phyloP scores from a whole-genome alignment of 2,113 vertebrate species.

The Andinoacara biseriatus region DNA sequence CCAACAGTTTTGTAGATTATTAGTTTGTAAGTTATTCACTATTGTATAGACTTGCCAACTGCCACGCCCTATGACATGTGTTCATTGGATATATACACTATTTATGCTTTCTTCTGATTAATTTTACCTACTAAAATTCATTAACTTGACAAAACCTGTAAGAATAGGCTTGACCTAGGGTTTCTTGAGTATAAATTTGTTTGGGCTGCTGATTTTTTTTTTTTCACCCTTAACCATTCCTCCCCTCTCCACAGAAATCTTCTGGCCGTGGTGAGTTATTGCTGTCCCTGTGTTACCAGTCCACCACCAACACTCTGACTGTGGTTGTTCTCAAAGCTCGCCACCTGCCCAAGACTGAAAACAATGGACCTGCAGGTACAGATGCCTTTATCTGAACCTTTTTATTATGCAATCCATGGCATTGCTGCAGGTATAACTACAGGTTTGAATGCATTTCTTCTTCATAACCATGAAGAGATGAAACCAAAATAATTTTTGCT shows the following conservation, averaged over 20 bases:
- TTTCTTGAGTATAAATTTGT: not conserved
- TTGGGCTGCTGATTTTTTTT: not conserved
- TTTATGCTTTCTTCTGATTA: not conserved
- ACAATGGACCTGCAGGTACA: constrained; percentile 89
- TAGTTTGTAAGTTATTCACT: not conserved
- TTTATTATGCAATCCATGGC: not conserved
- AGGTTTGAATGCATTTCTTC: not conserved
- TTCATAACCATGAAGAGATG: not conserved
- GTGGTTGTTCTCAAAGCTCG: constrained; percentile 98
- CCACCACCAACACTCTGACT: constrained; percentile 94
- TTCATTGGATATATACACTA: not conserved
- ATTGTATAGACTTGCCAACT: not conserved
- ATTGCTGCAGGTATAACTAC: not conserved
- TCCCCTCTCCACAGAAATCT: constrained; percentile 82
- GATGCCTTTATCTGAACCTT: not conserved
- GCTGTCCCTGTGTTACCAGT: constrained; percentile 97
- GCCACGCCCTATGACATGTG: not conserved
- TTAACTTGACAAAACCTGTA: not conserved
- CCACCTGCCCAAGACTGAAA: constrained; percentile 91
- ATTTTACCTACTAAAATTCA: not conserved
- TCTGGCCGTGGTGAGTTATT: constrained; percentile 92
- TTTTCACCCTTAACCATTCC: not conserved
- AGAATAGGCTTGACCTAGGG: not conserved
- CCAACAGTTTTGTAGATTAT: not conserved
- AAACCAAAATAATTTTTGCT: not conserved